These are phyloP conservation scores for Euura lappo DNA, from an alignment of 1,140 invertebrate genomes.

Conservation along the genomic window DNA sequence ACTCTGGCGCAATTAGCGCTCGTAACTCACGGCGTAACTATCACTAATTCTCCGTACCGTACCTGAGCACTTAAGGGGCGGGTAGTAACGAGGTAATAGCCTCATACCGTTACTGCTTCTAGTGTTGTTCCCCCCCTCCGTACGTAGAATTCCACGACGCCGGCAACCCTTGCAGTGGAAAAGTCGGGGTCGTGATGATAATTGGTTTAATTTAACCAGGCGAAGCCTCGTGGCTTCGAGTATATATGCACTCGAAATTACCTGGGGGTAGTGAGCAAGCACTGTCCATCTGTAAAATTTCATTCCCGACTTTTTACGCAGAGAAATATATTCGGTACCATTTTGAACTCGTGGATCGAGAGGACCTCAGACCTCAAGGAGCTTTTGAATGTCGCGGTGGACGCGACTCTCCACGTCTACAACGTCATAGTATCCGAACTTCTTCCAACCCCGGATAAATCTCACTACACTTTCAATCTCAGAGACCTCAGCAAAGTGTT, in stretches of 20 bases:
- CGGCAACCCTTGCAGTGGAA: neutral
- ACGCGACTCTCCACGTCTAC: conserved; percentile 69
- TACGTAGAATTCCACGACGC: neutral
- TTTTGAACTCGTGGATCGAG: conserved; percentile 71
- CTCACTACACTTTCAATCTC: conserved; percentile 77
- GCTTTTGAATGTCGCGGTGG: conserved; percentile 60
- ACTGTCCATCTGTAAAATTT: neutral
- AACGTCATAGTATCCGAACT: conserved; percentile 65
- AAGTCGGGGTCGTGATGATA: neutral
- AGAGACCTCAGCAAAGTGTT: conserved; percentile 77
- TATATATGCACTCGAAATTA: too few relatives aligned
- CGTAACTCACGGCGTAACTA: conserved; percentile 9
- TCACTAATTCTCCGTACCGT: conserved; percentile 3
- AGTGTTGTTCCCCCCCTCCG: neutral
- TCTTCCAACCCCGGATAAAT: conserved; percentile 72
- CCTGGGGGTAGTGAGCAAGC: neutral
- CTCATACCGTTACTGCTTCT: neutral
- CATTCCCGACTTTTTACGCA: conserved; percentile 36
- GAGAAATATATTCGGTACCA: conserved; percentile 72
- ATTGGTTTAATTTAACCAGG: too few relatives aligned
- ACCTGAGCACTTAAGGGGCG: neutral
- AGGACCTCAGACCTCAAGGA: conserved; percentile 44
- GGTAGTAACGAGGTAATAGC: neutral
- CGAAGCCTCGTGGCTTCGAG: too few relatives aligned
- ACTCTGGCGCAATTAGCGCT: conserved; percentile 3